Percentiles rank a stretch among this genome's conserved stretches.
phyloP scores from a whole-genome alignment of 2,888 invertebrate genomes.

The Dryadula phaetusa region DNA sequence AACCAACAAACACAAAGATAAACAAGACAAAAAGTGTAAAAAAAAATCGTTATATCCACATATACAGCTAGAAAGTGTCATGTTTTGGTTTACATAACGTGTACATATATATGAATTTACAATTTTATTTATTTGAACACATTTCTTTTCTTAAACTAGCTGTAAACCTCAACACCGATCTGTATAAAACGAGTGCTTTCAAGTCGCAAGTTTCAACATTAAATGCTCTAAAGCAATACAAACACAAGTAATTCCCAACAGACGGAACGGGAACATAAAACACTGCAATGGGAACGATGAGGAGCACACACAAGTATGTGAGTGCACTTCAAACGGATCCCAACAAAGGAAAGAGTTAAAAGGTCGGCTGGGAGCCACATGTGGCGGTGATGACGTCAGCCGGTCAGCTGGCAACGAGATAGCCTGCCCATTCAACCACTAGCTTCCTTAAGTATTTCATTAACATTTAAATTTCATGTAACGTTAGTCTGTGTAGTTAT shows the following conservation, averaged over 20 bases:
- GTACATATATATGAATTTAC: too few species aligned
- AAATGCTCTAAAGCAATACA: constrained; percentile 1
- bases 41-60: too few species aligned
- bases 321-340: constrained; percentile 49
- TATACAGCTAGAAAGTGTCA: too few species aligned
- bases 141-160: too few species aligned
- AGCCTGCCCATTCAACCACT: constrained; percentile 27
- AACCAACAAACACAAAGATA: too few species aligned
- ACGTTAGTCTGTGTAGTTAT: neutral
- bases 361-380: constrained; percentile 65
- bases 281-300: constrained; percentile 42
- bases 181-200: too few species aligned
- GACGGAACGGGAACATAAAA: constrained; percentile 15
- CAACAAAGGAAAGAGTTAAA: constrained; percentile 58
- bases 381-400: constrained; percentile 65
- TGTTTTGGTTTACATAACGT: too few species aligned
- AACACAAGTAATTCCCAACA: constrained; percentile 4
- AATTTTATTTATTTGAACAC: too few species aligned
- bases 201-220: neutral
- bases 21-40: too few species aligned
- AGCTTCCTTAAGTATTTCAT: constrained; percentile 37
- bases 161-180: too few species aligned
- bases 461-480: constrained; percentile 20
- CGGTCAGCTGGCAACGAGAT: constrained; percentile 60
- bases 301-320: constrained; percentile 39